Percentiles rank a stretch among this genome's conserved stretches.
Conservation (phyloP, 1,140 invertebrate species). For the Drosophila lowei region DNA sequence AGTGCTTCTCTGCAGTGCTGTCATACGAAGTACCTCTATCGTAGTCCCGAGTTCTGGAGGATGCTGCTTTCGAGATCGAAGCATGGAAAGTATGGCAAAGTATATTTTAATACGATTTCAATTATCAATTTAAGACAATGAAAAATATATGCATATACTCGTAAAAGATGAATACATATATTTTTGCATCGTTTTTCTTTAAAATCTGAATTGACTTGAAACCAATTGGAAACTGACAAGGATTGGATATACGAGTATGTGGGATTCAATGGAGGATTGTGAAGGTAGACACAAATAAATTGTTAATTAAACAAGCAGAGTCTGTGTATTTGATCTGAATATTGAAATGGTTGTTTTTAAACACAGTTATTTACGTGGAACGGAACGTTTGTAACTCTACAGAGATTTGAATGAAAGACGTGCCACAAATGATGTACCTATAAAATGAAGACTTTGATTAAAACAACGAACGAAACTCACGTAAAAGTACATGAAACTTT, state of each 20-base stretch:
- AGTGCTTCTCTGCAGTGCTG: conserved; percentile 60
- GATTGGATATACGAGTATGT: conserved; percentile 13
- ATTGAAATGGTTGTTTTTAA: conserved; percentile 28
- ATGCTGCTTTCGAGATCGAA: conserved; percentile 23
- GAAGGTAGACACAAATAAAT: conserved; percentile 21
- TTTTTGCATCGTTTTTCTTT: not conserved
- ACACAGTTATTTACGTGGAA: conserved; percentile 47
- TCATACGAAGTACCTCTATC: conserved; percentile 75
- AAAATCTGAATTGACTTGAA: not conserved
- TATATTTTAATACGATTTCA: conserved; percentile 1
- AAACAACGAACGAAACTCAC: too few species aligned
- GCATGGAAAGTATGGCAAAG: not conserved
- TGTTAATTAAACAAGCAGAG: conserved; percentile 22
- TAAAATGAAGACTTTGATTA: too few species aligned
- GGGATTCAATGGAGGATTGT: conserved; percentile 33
- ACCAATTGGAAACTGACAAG: conserved; percentile 29
- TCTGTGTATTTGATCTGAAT: conserved; percentile 32
- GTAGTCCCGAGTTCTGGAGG: conserved; percentile 59
- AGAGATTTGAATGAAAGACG: too few species aligned
- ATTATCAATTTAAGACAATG: not conserved
- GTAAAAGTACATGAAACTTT: too few species aligned
- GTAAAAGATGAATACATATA: not conserved
- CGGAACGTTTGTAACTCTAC: not conserved
- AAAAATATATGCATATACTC: not conserved
- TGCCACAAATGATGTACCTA: too few species aligned